phyloP scores from a whole-genome alignment of 2,888 invertebrate genomes.

The Idaea straminata region DNA sequence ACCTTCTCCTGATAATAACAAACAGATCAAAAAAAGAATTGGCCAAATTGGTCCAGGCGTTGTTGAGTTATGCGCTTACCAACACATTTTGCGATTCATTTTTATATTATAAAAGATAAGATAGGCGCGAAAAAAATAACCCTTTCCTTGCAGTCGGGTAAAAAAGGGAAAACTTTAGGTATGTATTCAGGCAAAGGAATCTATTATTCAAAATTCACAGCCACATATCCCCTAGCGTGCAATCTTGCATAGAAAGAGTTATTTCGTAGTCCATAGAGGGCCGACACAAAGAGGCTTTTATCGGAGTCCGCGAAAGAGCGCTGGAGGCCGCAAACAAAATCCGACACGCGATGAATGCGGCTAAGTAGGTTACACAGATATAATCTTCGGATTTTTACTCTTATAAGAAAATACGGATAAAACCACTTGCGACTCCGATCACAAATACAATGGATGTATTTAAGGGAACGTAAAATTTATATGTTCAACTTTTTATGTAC shows the following conservation, averaged over 20 bases:
- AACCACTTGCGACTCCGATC: constrained; percentile 14
- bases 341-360: constrained; percentile 54
- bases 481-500: background rate
- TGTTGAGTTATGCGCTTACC: no score
- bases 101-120: no score
- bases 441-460: constrained; percentile 2
- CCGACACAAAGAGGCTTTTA: constrained; percentile 71
- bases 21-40: no score
- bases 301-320: constrained; percentile 45
- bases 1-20: no score
- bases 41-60: no score
- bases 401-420: constrained; percentile 14
- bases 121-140: no score
- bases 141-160: no score
- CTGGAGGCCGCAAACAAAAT: constrained; percentile 56
- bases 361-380: constrained; percentile 54
- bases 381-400: constrained; percentile 41
- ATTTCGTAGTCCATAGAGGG: constrained; percentile 41
- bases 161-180: background rate
- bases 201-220: constrained; percentile 28
- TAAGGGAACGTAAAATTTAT: background rate
- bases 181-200: constrained; percentile 8
- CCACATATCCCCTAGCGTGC: constrained; percentile 32
- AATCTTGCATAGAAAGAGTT: constrained; percentile 63
- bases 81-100: no score